phyloP scores from a whole-genome alignment of 2,797 vertebrate species.

The Gallinago stenura region DNA sequence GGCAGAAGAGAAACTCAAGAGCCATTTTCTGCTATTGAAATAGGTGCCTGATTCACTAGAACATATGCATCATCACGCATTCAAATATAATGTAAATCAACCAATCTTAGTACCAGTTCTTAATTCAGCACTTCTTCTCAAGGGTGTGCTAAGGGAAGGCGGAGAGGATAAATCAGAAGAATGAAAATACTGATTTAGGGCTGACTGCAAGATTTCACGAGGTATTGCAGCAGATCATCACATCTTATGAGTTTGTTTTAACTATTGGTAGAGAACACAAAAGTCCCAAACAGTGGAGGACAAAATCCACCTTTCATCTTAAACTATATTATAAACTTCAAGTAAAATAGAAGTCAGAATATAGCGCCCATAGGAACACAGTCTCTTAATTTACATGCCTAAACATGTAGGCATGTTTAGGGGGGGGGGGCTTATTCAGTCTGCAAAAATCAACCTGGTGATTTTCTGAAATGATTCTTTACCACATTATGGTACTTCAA shows the following conservation, averaged over 20 bases:
- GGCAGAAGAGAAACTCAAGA: constrained; percentile 14
- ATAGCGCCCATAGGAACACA: neutral
- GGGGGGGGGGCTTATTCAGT: neutral
- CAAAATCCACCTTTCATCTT: neutral
- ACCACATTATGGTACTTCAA: neutral
- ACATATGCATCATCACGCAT: neutral
- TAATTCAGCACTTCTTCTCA: neutral
- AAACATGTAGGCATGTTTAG: no score
- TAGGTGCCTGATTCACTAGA: neutral
- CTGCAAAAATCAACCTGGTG: neutral
- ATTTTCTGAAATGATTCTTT: neutral
- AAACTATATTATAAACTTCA: neutral
- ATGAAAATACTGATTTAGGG: neutral
- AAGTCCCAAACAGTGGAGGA: neutral
- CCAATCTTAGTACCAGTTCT: neutral
- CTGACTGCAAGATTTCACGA: neutral
- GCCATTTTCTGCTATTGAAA: neutral
- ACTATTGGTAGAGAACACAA: neutral
- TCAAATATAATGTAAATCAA: neutral
- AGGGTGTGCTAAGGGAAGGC: neutral
- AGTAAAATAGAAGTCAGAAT: neutral
- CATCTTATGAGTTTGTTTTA: neutral
- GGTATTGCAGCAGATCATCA: neutral
- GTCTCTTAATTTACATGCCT: neutral
- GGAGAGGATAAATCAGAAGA: neutral